These are phyloP conservation scores for Cyphomyrmex costatus DNA, from an alignment of 1,140 invertebrate species.

Conservation along the genomic window DNA sequence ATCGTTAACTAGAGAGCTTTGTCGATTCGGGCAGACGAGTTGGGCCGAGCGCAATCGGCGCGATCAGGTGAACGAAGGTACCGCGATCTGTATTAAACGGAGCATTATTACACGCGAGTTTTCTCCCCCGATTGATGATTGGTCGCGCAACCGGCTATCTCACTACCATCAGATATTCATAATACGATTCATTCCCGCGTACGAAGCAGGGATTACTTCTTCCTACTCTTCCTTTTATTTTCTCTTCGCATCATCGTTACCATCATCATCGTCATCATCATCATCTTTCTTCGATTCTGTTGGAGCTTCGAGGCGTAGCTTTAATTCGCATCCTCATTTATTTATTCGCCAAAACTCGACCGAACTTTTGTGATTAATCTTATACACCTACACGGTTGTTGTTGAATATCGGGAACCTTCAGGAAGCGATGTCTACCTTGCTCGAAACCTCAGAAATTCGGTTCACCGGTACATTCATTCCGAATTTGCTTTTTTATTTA, in stretches of 20 bases:
- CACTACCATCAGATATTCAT: slow-evolving; percentile 81
- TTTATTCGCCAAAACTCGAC: slow-evolving; percentile 31
- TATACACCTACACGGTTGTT: neutral
- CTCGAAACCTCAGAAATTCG: slow-evolving; percentile 3
- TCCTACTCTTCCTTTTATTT: neutral
- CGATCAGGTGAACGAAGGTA: slow-evolving; percentile 1
- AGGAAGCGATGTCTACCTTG: neutral
- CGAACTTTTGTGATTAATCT: neutral
- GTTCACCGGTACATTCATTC: neutral
- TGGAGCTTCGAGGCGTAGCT: slow-evolving; percentile 18
- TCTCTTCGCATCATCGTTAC: neutral
- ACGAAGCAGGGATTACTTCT: slow-evolving; percentile 40
- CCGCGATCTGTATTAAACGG: slow-evolving; percentile 30
- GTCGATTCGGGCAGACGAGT: slow-evolving; percentile 56
- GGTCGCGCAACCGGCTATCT: slow-evolving; percentile 85
- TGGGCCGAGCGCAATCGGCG: slow-evolving; percentile 20
- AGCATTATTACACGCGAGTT: slow-evolving; percentile 19
- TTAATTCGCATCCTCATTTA: neutral
- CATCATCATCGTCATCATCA: neutral
- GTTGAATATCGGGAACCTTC: neutral
- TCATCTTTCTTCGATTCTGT: neutral
- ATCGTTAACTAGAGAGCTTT: slow-evolving; percentile 66
- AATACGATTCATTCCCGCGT: slow-evolving; percentile 54
- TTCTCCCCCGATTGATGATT: slow-evolving; percentile 72
- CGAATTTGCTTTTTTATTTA: slow-evolving; percentile 43